Evolutionary conservation across 2,888 invertebrate genomes (phyloP).

Genomic region (Spodoptera littoralis): DNA sequence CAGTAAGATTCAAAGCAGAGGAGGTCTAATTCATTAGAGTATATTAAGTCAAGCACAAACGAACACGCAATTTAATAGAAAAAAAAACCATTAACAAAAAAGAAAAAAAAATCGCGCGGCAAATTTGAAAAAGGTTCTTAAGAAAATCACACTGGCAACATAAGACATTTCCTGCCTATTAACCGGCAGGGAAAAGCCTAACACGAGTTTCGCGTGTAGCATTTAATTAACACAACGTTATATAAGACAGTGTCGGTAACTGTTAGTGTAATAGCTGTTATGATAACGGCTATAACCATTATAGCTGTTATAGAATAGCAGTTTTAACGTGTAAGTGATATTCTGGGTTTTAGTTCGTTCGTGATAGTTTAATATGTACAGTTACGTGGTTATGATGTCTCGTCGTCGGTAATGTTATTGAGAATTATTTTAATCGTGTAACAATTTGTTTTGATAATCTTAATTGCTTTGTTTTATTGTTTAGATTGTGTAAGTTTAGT

Average conservation of each 20-base stretch:
- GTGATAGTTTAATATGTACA: slow-evolving; percentile 15
- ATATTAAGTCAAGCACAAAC: too few relatives aligned
- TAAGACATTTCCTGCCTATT: slow-evolving; percentile 30
- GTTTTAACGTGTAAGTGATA: slow-evolving; percentile 51
- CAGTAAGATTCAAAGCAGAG: too few relatives aligned
- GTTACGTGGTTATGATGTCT: slow-evolving; percentile 15
- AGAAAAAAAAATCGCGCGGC: too few relatives aligned
- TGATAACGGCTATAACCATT: slow-evolving; percentile 50
- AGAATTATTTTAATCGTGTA: not conserved
- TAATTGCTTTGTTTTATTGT: not conserved
- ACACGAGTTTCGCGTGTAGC: slow-evolving; percentile 35
- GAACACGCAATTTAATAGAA: too few relatives aligned
- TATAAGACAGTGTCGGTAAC: slow-evolving; percentile 45
- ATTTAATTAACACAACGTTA: slow-evolving; percentile 50
- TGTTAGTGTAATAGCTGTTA: slow-evolving; percentile 46
- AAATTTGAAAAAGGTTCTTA: not conserved
- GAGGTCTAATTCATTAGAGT: too few relatives aligned
- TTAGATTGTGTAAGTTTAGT: too few relatives aligned
- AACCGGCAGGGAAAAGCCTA: slow-evolving; percentile 28
- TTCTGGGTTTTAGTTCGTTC: slow-evolving; percentile 23
- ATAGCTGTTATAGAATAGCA: slow-evolving; percentile 44
- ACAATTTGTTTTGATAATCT: slow-evolving; percentile 1
- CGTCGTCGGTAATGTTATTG: not conserved
- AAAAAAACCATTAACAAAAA: too few relatives aligned
- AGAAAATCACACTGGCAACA: slow-evolving; percentile 4